A percentile compares a stretch with the other conserved stretches of the same genome.
These are phyloP conservation scores for Oasisia sp. DNA, from an alignment of 2,888 invertebrate species.

Conservation along the genomic window DNA sequence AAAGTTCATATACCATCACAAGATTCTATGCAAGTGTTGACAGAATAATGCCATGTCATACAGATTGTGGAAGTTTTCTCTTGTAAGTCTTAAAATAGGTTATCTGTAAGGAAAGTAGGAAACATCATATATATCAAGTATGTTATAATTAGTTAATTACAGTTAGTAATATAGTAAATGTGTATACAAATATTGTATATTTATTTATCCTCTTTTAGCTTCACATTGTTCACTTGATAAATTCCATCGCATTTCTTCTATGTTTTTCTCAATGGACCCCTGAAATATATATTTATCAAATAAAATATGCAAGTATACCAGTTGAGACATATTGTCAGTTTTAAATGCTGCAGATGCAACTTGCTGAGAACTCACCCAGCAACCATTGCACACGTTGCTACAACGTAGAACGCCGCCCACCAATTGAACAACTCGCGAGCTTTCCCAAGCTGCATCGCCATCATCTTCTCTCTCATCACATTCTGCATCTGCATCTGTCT, in stretches of 20 bases:
- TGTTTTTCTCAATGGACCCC: background rate
- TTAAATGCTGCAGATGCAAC: background rate
- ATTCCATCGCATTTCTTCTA: no score
- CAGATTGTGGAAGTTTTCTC: no score
- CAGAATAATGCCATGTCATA: no score
- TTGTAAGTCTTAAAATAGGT: no score
- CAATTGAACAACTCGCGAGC: constrained; percentile 80
- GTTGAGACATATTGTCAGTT: background rate
- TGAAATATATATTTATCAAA: constrained; percentile 18
- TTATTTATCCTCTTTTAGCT: no score
- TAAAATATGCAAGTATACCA: background rate
- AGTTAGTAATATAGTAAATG: background rate
- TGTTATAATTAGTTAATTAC: no score
- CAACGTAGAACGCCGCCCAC: constrained; percentile 76
- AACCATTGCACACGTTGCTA: constrained; percentile 46
- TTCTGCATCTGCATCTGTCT: constrained; percentile 84
- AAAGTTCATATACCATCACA: no score
- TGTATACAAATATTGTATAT: background rate
- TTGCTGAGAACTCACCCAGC: constrained; percentile 6
- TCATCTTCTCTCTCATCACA: constrained; percentile 79
- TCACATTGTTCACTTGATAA: no score
- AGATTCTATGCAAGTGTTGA: no score
- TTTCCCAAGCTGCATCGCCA: constrained; percentile 75
- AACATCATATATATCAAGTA: no score
- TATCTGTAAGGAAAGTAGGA: no score